These are phyloP conservation scores for Cossypha niveicapilla DNA, from an alignment of 2,797 vertebrate species.

Conservation along the genomic window DNA sequence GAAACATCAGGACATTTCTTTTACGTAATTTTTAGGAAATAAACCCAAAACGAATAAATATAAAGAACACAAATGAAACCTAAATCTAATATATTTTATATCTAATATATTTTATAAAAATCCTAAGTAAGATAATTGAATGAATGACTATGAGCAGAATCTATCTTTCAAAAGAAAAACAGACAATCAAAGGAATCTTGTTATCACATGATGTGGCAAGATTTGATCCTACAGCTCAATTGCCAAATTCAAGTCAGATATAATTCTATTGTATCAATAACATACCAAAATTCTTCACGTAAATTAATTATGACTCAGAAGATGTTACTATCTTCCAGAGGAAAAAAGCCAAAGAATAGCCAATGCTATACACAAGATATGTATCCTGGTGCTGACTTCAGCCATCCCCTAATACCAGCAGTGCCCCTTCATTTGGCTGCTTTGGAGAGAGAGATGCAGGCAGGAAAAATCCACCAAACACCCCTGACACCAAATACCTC, in stretches of 20 bases:
- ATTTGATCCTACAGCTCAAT: neutral
- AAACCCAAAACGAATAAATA: accelerated
- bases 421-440: neutral
- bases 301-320: neutral
- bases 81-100: neutral
- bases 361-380: too few species aligned
- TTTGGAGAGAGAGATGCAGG: neutral
- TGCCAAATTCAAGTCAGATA: neutral
- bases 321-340: neutral
- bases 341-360: neutral
- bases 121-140: neutral
- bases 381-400: neutral
- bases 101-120: neutral
- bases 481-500: neutral
- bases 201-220: neutral
- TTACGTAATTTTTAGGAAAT: neutral
- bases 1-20: neutral
- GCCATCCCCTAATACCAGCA: neutral
- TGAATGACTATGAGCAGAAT: neutral
- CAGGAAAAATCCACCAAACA: neutral
- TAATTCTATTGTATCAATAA: neutral
- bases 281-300: neutral
- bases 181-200: neutral
- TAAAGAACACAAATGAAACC: neutral
- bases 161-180: neutral